phyloP scores from a whole-genome alignment of 2,113 vertebrate genomes.

The Notarius lentiginosus region DNA sequence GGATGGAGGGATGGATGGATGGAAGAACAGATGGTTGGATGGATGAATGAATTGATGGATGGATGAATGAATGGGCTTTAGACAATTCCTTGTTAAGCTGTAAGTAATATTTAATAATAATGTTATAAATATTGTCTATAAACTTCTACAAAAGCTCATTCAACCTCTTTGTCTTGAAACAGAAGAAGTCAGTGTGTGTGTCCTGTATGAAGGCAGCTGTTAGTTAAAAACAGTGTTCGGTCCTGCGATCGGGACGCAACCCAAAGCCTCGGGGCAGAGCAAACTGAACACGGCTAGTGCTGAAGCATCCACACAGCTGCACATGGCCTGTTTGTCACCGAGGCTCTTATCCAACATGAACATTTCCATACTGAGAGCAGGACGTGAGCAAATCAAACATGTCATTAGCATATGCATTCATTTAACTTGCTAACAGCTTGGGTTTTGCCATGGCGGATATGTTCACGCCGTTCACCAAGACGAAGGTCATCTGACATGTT shows the following conservation, averaged over 20 bases:
- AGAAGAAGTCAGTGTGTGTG: not conserved
- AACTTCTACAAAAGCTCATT: not conserved
- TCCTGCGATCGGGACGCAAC: constrained; percentile 27
- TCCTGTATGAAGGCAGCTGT: constrained; percentile 19
- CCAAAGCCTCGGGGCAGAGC: constrained; percentile 41
- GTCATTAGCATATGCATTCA: constrained; percentile 60
- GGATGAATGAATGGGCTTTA: not conserved
- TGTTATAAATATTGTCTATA: not conserved
- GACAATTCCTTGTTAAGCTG: not conserved
- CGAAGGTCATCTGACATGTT: constrained; percentile 53
- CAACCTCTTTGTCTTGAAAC: not conserved
- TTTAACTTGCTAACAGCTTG: constrained; percentile 58
- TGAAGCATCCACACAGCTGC: constrained; percentile 39
- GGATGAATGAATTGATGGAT: not conserved
- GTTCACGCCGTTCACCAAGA: constrained; percentile 43
- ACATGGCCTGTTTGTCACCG: constrained; percentile 46
- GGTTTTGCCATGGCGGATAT: constrained; percentile 49
- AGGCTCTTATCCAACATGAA: constrained; percentile 50
- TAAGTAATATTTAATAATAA: not conserved
- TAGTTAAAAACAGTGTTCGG: not conserved
- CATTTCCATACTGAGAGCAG: constrained; percentile 49
- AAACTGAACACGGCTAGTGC: constrained; percentile 32
- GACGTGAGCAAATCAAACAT: constrained; percentile 50
- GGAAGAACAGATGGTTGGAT: not conserved
- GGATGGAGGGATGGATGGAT: not conserved